phyloP scores from a whole-genome alignment of 1,140 invertebrate genomes.

The Philopotamus ludificatus region DNA sequence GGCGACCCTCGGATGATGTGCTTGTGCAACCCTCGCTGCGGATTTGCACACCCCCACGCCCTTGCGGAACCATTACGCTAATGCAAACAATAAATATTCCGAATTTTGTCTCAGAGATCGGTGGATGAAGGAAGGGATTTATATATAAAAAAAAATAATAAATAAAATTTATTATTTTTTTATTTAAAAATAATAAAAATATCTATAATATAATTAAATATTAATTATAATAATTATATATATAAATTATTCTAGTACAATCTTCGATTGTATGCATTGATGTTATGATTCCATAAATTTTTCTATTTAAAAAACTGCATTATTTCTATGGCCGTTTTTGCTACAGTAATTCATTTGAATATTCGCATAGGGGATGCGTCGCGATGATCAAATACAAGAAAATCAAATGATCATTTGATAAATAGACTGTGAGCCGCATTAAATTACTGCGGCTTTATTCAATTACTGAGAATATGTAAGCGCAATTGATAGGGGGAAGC shows the following conservation, averaged over 20 bases:
- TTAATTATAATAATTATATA: not conserved
- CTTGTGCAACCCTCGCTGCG: not conserved
- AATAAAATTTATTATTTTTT: too few species aligned
- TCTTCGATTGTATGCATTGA: too few species aligned
- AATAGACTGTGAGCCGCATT: conserved; percentile 28
- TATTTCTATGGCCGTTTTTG: not conserved
- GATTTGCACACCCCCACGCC: not conserved
- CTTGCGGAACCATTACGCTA: conserved; percentile 30
- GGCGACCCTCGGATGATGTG: not conserved
- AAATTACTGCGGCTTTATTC: conserved; percentile 1
- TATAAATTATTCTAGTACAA: too few species aligned
- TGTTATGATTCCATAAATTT: too few species aligned
- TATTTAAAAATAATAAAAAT: not conserved
- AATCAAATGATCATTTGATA: conserved; percentile 42
- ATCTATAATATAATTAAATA: not conserved
- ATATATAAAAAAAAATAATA: not conserved
- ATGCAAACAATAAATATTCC: conserved; percentile 39
- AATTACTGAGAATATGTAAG: conserved; percentile 10
- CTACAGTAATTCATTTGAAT: not conserved
- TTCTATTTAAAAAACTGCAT: too few species aligned
- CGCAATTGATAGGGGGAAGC: not conserved
- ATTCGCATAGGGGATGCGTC: not conserved
- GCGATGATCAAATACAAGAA: conserved; percentile 39
- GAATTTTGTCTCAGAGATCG: conserved; percentile 8
- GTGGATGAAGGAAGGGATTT: not conserved